A percentile compares a stretch with the other conserved stretches of the same genome.
phyloP scores from a whole-genome alignment of 2,113 vertebrate genomes.

The Oriolus oriolus region DNA sequence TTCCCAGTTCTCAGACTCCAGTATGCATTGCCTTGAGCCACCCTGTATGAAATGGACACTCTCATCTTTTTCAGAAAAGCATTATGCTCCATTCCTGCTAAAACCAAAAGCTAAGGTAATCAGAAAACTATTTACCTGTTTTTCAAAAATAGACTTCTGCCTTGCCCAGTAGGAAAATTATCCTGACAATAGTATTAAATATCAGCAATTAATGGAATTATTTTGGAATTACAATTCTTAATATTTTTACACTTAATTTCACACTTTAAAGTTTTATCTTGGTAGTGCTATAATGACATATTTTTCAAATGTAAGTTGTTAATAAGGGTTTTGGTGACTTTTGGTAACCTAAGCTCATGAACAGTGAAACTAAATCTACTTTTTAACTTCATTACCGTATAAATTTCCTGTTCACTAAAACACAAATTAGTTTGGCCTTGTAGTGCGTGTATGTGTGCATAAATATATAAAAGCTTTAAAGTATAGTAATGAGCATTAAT shows the following conservation, averaged over 20 bases:
- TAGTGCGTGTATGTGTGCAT: neutral
- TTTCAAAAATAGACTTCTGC: neutral
- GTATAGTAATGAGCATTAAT: neutral
- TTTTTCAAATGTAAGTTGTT: neutral
- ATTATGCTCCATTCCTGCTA: conserved; percentile 92
- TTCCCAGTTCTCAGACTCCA: conserved; percentile 78
- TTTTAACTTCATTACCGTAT: neutral
- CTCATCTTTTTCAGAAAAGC: conserved; percentile 91
- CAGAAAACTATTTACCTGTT: neutral
- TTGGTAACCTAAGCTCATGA: neutral
- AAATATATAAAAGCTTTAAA: neutral
- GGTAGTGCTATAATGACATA: neutral
- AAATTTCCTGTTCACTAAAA: neutral
- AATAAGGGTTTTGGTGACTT: neutral
- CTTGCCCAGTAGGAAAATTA: neutral
- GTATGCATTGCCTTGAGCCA: conserved; percentile 81
- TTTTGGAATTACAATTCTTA: neutral
- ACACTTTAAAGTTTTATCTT: neutral
- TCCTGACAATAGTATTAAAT: neutral
- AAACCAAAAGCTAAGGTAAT: conserved; percentile 92
- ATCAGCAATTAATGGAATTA: neutral
- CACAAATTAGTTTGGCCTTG: neutral
- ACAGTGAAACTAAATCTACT: neutral
- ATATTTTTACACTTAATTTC: neutral
- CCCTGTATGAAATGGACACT: conserved; percentile 90